A percentile compares a stretch with the other conserved stretches of the same genome.
Conservation (phyloP, 2,797 vertebrate species). For the Pantherophis alleghaniensis region DNA sequence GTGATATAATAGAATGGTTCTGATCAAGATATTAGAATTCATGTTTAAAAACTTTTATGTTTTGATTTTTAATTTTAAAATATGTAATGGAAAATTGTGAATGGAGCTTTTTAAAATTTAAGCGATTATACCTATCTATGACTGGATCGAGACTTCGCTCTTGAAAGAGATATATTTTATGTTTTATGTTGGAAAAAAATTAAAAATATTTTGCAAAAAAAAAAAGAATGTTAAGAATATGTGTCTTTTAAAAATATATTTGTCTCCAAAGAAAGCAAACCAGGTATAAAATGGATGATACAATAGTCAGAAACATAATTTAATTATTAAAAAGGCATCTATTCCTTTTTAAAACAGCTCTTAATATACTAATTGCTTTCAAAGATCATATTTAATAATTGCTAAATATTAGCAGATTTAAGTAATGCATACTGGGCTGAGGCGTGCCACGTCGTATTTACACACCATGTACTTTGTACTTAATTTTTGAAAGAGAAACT, state of each 20-base stretch:
- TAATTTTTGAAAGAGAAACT: not conserved
- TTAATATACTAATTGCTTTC: constrained; percentile 35
- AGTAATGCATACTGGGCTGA: constrained; percentile 29
- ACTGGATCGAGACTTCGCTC: no score
- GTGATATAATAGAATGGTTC: no score
- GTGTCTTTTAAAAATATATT: not conserved
- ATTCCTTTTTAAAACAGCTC: constrained; percentile 21
- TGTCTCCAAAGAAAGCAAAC: not conserved
- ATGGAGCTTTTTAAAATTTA: no score
- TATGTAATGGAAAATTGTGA: no score
- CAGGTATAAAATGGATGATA: not conserved
- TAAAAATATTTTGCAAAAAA: no score
- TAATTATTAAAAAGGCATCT: not conserved
- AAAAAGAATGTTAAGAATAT: not conserved
- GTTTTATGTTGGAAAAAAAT: no score
- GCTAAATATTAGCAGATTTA: constrained; percentile 21
- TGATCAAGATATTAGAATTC: no score
- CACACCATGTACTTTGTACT: constrained; percentile 24
- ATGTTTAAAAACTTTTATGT: no score
- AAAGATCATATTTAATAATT: constrained; percentile 28
- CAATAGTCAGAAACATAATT: not conserved
- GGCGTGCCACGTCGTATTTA: constrained; percentile 6
- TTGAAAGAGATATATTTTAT: no score
- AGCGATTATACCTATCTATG: no score
- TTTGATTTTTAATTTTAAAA: no score